Percentiles rank a stretch among this genome's conserved stretches.
phyloP scores from a whole-genome alignment of 1,140 invertebrate genomes.

The Pseudoatta argentina region DNA sequence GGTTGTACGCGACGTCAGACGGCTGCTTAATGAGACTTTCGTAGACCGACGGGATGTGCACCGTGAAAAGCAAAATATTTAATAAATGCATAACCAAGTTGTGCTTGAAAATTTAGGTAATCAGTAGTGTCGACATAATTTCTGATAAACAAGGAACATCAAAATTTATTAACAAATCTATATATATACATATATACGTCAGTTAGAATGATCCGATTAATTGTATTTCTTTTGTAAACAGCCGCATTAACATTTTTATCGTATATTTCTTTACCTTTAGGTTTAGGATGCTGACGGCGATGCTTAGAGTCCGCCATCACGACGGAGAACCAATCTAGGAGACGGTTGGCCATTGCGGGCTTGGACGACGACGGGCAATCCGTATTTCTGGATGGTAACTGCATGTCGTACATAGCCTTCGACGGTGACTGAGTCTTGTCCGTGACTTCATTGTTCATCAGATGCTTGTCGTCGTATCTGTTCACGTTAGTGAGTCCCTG shows the following conservation, averaged over 20 bases:
- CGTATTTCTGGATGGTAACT: slow-evolving; percentile 75
- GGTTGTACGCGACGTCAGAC: neutral
- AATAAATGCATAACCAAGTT: neutral
- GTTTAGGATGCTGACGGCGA: slow-evolving; percentile 87
- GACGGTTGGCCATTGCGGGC: slow-evolving; percentile 94
- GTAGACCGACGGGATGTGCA: neutral
- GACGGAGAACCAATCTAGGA: slow-evolving; percentile 97
- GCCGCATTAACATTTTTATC: neutral
- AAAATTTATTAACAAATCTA: neutral
- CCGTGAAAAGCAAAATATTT: neutral
- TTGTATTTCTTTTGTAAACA: neutral
- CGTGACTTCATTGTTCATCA: slow-evolving; percentile 90
- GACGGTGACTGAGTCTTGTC: slow-evolving; percentile 86
- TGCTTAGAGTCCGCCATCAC: slow-evolving; percentile 93
- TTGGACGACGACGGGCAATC: slow-evolving; percentile 91
- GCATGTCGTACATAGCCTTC: slow-evolving; percentile 79
- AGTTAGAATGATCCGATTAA: neutral
- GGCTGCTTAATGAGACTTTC: slow-evolving; percentile 13
- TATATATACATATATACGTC: too few species aligned
- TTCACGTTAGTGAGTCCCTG: slow-evolving; percentile 62
- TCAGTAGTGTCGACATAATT: neutral
- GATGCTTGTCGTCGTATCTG: slow-evolving; percentile 89
- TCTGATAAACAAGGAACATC: neutral
- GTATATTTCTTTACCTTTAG: slow-evolving; percentile 85
- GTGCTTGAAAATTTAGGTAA: neutral